phyloP scores from a whole-genome alignment of 23 tunicate genomes.

The Halocynthia aurantium region DNA sequence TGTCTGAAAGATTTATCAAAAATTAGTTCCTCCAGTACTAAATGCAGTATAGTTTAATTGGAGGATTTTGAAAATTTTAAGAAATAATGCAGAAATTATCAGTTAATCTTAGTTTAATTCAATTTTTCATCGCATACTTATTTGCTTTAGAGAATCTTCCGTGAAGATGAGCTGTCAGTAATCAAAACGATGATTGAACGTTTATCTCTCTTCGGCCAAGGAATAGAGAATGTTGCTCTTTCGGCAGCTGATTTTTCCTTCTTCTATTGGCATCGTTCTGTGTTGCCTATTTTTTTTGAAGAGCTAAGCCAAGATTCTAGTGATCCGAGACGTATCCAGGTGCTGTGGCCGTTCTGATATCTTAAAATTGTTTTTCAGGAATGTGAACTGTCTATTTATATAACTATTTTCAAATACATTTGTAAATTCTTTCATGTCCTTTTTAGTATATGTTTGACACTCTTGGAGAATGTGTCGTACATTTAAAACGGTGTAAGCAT shows the following conservation, averaged over 20 bases:
- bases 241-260: slow-evolving; percentile 58
- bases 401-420: too few species aligned
- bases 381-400: too few species aligned
- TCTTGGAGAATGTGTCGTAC: slow-evolving; percentile 59
- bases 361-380: too few species aligned
- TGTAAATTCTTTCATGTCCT: slow-evolving; percentile 2
- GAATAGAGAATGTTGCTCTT: slow-evolving; percentile 21
- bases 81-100: too few species aligned
- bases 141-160: slow-evolving; percentile 44
- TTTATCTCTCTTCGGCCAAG: slow-evolving; percentile 30
- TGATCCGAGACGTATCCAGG: slow-evolving; percentile 65
- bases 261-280: slow-evolving; percentile 82
- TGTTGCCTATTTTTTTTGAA: slow-evolving; percentile 62
- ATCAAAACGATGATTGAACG: slow-evolving; percentile 35
- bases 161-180: slow-evolving; percentile 55
- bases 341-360: neutral
- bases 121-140: neutral
- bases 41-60: too few species aligned
- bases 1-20: too few species aligned
- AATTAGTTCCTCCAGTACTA: too few species aligned
- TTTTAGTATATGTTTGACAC: slow-evolving; percentile 64
- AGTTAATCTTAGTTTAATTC: too few species aligned
- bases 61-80: too few species aligned
- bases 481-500: slow-evolving; percentile 42
- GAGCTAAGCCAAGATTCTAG: slow-evolving; percentile 51